Conservation (phyloP, 92 coral and sea anemone species). For the Porites evermanni region DNA sequence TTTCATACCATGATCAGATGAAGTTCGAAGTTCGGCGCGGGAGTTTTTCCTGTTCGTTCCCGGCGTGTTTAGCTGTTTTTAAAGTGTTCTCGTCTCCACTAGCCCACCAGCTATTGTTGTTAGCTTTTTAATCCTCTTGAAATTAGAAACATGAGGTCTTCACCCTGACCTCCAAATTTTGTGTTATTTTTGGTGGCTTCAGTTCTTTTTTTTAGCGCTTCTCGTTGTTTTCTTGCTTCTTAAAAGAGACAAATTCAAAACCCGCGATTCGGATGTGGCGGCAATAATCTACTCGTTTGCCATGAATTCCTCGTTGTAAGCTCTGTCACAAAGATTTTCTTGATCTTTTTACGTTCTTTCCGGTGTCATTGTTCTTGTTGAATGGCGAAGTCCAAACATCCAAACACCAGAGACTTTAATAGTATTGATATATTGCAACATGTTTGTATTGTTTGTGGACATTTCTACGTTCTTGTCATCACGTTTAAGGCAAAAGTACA, state of each 20-base stretch:
- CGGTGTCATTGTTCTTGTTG: conserved; percentile 38
- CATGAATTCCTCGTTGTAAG: conserved; percentile 1
- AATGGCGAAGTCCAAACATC: conserved; percentile 29
- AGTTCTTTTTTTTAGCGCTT: not conserved
- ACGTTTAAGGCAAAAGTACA: not conserved
- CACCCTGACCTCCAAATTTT: not conserved
- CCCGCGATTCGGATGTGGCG: not conserved
- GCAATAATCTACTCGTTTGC: not conserved
- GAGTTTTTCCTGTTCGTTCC: not conserved
- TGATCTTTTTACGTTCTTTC: conserved; percentile 35
- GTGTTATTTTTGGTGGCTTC: not conserved
- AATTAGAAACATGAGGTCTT: conserved; percentile 1
- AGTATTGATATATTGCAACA: not conserved
- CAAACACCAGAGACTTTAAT: not conserved
- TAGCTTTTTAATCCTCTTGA: conserved; percentile 13
- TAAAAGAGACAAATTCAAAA: not conserved
- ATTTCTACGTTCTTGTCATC: not conserved
- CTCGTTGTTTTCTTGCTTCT: not conserved
- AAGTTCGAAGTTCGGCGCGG: not conserved
- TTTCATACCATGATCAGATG: conserved; percentile 9
- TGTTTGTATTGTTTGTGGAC: conserved; percentile 6
- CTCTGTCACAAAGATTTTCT: conserved; percentile 14
- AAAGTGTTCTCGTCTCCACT: not conserved
- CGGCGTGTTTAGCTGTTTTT: conserved; percentile 2
- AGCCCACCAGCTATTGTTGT: not conserved